A percentile compares a stretch with the other conserved stretches of the same genome.
These are phyloP conservation scores for Sinelater perroti DNA, from an alignment of 2,888 invertebrate genomes.

Conservation along the genomic window DNA sequence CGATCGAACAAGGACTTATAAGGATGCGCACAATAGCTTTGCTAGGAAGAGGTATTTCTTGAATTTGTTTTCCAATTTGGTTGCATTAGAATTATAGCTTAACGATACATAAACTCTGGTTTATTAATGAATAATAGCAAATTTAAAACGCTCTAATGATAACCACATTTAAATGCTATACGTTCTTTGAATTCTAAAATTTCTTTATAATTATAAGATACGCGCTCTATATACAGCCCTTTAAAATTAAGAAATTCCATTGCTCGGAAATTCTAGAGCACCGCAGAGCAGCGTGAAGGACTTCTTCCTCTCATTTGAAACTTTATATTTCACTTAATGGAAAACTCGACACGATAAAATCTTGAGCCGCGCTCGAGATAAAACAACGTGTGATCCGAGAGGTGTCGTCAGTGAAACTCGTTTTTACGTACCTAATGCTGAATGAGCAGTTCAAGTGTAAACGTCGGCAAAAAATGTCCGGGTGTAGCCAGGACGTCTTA, in stretches of 20 bases:
- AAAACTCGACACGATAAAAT: neutral
- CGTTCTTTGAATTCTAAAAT: too few relatives aligned
- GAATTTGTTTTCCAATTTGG: conserved; percentile 8
- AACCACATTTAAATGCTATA: too few relatives aligned
- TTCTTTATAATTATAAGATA: too few relatives aligned
- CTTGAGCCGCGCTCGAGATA: too few relatives aligned
- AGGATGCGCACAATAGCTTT: conserved; percentile 15
- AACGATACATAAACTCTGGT: too few relatives aligned
- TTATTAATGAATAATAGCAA: too few relatives aligned
- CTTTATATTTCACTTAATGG: conserved; percentile 1
- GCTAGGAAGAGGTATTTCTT: conserved; percentile 1
- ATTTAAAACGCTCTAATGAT: too few relatives aligned
- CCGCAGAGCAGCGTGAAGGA: neutral
- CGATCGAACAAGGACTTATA: conserved; percentile 17
- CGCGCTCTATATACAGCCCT: too few relatives aligned
- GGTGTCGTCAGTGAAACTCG: too few relatives aligned
- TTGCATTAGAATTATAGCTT: neutral
- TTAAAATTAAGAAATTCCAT: conserved; percentile 9
- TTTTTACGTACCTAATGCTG: too few relatives aligned
- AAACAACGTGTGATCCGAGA: too few relatives aligned
- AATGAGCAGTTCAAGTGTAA: neutral
- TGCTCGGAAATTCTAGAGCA: neutral
- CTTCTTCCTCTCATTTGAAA: neutral
- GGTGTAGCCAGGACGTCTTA: too few relatives aligned
- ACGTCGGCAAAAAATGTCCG: neutral